Evolutionary conservation across 2,797 vertebrate species (phyloP), one percentile per base, ranked within the genome.

Genomic region (Macroramphosus scolopax): DNA sequence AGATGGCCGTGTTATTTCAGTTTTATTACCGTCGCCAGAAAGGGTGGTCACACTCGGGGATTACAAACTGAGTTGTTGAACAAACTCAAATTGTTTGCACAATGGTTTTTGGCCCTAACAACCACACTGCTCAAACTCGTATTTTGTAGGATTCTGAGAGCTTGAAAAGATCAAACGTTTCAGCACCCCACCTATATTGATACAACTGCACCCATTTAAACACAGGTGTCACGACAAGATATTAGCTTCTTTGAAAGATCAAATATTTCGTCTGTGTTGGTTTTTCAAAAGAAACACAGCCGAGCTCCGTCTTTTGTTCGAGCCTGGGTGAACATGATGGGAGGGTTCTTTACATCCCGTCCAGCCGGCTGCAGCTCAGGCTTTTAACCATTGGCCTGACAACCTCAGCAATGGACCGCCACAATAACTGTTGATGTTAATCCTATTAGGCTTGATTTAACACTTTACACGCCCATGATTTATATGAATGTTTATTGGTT

Each of bases 401-500:
- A 85, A 85, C 81, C 86, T 82, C 82, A 84, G 80, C 86, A 87
- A 78, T 83, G 81, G 86, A 86, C 88, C 72, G 81, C 88, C 89
- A 90, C 89, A 90, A 89, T 91, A 92, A 90, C 87, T 90, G 89
- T 89, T 91, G 88, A 92, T 91, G 89, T 90, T 91, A 91, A 91
- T 91, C 88, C 87, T 85, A 89, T 92, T 92, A 91, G 87, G 84
- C 89, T 90, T 91, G 89, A 91, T 90, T 91, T 91, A 91, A 92
- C 91, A 91, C 90, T 91, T 90, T 90, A 86, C 89, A 90, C 86
- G 80, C 84, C 80, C 88, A 82, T 90, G 91, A 92, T 91, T 91
- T 91, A 91, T 91, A 91, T 89, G 89, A 89, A 90, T 89, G 88
- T 90, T 91, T 91, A 92, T 91, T 92, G 89, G 89, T 91, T 92